phyloP scores from a whole-genome alignment of 2,113 vertebrate species.

The Mastomys natalensis region DNA sequence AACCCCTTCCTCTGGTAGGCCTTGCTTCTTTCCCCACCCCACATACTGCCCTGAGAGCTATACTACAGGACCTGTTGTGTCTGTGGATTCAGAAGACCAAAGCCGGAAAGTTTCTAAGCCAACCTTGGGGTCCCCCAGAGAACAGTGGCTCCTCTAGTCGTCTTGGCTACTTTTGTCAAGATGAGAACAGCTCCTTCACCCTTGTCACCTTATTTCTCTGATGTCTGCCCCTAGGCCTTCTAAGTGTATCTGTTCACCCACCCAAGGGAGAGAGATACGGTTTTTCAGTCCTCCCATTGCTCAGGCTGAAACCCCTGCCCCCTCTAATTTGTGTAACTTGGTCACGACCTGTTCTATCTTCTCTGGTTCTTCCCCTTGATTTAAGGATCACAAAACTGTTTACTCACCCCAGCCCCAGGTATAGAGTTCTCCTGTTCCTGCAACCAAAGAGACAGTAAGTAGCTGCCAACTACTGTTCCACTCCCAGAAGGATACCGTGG shows the following conservation, averaged over 20 bases:
- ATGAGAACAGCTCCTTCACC: background rate
- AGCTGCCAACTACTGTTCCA: background rate
- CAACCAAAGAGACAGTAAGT: slow-evolving; percentile 63
- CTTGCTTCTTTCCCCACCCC: background rate
- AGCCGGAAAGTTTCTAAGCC: background rate
- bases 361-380: background rate
- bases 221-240: background rate
- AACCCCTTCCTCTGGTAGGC: background rate
- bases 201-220: background rate
- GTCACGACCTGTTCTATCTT: background rate
- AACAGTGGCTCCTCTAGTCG: background rate
- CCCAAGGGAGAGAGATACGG: accelerated
- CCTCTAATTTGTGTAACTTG: background rate
- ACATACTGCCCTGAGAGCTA: background rate
- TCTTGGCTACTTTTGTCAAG: background rate
- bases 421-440: slow-evolving; percentile 93
- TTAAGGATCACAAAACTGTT: background rate
- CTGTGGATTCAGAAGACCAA: background rate
- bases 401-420: slow-evolving; percentile 99
- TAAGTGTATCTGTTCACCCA: background rate
- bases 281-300: background rate
- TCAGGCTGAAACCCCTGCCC: background rate
- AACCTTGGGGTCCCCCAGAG: background rate
- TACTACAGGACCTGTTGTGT: background rate
- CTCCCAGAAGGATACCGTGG: background rate